phyloP scores from a whole-genome alignment of 2,113 vertebrate species.

The Todiramphus chloris region DNA sequence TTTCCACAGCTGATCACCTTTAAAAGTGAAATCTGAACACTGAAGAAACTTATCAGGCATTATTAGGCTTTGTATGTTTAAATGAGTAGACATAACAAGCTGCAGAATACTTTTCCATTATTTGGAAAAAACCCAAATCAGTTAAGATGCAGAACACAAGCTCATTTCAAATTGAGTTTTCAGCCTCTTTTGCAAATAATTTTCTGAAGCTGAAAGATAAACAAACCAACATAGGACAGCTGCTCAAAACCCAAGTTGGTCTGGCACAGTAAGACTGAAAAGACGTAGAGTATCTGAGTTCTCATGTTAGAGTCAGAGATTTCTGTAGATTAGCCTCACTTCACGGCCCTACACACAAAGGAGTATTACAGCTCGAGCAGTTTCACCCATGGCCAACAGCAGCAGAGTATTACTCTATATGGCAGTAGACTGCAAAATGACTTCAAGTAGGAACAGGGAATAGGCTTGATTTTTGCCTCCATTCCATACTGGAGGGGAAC shows the following conservation, averaged over 20 bases:
- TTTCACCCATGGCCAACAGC: not conserved
- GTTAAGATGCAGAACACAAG: not conserved
- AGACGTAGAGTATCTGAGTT: not conserved
- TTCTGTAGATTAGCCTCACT: not conserved
- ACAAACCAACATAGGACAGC: not conserved
- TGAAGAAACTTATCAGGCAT: not conserved
- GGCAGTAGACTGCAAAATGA: rapidly evolving
- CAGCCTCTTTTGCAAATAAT: not conserved
- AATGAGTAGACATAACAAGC: not conserved
- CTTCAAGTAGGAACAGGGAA: not conserved
- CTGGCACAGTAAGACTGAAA: not conserved
- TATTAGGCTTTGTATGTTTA: not conserved
- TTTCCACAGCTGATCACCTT: not conserved
- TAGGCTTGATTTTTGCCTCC: not conserved
- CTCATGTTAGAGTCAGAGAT: not conserved
- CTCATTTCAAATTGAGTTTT: not conserved
- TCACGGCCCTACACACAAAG: not conserved
- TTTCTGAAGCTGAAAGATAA: not conserved
- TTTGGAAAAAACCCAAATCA: not conserved
- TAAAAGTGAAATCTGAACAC: not conserved
- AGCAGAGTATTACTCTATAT: not conserved
- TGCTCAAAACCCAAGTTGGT: not conserved
- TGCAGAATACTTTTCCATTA: not conserved
- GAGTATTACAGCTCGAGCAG: not conserved
- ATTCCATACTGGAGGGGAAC: not conserved